Evolutionary conservation across 2,113 vertebrate species (phyloP).

Genomic region (Erythrocercus mccallii): DNA sequence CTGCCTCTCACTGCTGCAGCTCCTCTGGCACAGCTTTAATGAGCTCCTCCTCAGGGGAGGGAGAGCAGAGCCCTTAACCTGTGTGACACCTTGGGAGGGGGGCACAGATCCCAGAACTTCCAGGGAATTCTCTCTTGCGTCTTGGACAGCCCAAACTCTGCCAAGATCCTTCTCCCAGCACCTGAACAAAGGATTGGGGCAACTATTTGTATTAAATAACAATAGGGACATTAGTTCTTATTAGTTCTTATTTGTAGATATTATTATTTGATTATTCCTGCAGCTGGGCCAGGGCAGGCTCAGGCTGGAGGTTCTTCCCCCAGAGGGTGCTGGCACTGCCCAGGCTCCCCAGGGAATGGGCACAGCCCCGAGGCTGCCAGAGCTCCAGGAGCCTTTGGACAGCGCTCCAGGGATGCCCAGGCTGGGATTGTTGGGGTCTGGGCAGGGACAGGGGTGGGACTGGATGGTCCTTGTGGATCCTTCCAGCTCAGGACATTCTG

Average conservation of each 20-base stretch:
- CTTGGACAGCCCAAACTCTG: background rate
- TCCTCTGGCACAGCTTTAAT: background rate
- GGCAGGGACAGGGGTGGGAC: rapidly evolving
- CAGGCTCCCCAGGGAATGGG: background rate
- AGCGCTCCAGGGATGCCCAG: background rate
- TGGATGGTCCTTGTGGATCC: background rate
- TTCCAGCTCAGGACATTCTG: background rate
- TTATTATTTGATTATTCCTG: background rate
- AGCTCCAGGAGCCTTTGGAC: background rate
- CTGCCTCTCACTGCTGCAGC: background rate
- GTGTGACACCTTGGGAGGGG: background rate
- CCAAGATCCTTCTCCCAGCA: background rate
- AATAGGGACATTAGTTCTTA: background rate
- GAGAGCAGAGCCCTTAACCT: background rate
- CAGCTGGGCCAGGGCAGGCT: background rate
- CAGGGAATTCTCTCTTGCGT: background rate
- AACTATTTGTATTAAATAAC: background rate
- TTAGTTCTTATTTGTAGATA: background rate
- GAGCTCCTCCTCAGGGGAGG: background rate
- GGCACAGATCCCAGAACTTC: background rate
- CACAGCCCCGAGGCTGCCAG: background rate
- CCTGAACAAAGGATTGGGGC: background rate
- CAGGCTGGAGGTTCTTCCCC: background rate
- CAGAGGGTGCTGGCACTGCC: background rate
- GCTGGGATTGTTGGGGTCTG: rapidly evolving